phyloP scores from a whole-genome alignment of 2,888 invertebrate species.

The Hydriomena furcata region DNA sequence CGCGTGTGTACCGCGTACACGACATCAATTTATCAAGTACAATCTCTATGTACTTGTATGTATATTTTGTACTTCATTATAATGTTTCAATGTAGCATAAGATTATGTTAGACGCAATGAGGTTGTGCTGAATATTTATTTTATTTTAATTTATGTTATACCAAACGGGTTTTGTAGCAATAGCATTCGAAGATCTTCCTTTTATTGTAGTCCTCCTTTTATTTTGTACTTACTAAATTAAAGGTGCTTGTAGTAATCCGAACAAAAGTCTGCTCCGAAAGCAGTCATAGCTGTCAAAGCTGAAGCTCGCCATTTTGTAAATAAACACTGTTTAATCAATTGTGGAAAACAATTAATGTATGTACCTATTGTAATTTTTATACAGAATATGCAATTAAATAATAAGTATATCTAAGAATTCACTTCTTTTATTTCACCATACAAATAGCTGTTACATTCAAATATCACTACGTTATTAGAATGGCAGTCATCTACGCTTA shows the following conservation, averaged over 20 bases:
- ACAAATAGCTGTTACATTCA: conserved; percentile 5
- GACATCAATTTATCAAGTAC: conserved; percentile 54
- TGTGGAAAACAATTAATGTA: conserved; percentile 66
- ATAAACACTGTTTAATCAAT: conserved; percentile 62
- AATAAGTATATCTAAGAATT: conserved; percentile 51
- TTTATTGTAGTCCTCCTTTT: conserved; percentile 71
- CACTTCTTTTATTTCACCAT: conserved; percentile 22
- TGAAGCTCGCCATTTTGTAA: conserved; percentile 72
- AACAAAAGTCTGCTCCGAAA: conserved; percentile 42
- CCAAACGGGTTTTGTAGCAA: conserved; percentile 70
- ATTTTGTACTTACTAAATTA: conserved; percentile 73
- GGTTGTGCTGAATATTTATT: conserved; percentile 82
- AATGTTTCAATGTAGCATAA: conserved; percentile 61
- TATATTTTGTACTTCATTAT: conserved; percentile 51
- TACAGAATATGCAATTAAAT: conserved; percentile 80
- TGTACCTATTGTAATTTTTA: conserved; percentile 79
- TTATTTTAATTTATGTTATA: conserved; percentile 76
- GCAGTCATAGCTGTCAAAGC: conserved; percentile 54
- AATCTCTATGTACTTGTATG: conserved; percentile 41
- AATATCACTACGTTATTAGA: background rate
- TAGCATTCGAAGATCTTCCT: conserved; percentile 64
- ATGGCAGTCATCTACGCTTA: conserved; percentile 1
- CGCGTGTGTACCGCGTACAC: conserved; percentile 36
- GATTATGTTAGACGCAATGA: conserved; percentile 59
- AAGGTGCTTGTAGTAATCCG: conserved; percentile 65